Conservation (phyloP, 2,797 vertebrate species). For the Chaetodon trifasciatus region DNA sequence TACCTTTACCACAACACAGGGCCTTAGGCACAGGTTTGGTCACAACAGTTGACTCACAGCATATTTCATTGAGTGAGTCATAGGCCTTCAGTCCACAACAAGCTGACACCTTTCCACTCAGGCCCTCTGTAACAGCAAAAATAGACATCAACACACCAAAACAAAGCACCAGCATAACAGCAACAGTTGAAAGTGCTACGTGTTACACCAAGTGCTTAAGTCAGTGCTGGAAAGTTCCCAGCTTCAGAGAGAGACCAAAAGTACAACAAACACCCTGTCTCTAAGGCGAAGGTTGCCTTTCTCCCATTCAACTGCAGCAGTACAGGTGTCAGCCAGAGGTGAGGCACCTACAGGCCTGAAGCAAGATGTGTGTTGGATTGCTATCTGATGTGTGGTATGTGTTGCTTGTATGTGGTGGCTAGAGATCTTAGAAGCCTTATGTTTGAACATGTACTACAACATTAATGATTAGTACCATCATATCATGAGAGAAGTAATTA, state of each 20-base stretch:
- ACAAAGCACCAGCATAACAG: fast-evolving
- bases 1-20: conserved; percentile 49
- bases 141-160: not conserved
- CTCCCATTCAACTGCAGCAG: too few species aligned
- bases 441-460: not conserved
- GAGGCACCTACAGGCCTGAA: too few species aligned
- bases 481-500: too few species aligned
- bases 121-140: not conserved
- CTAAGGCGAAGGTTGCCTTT: too few species aligned
- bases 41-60: conserved; percentile 26
- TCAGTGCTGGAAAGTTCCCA: not conserved
- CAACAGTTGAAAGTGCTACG: not conserved
- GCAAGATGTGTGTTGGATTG: too few species aligned
- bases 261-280: too few species aligned
- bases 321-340: too few species aligned
- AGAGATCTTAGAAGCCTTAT: too few species aligned
- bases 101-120: conserved; percentile 34
- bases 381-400: too few species aligned
- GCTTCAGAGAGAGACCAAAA: not conserved
- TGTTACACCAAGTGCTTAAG: not conserved
- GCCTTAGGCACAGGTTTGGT: conserved; percentile 10
- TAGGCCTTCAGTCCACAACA: conserved; percentile 48
- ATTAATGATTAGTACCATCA: not conserved
- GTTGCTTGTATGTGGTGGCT: too few species aligned
- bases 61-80: conserved; percentile 50